Base-by-base conservation (phyloP, 2,113 vertebrate species). In the Tragelaphus buxtoni region DNA sequence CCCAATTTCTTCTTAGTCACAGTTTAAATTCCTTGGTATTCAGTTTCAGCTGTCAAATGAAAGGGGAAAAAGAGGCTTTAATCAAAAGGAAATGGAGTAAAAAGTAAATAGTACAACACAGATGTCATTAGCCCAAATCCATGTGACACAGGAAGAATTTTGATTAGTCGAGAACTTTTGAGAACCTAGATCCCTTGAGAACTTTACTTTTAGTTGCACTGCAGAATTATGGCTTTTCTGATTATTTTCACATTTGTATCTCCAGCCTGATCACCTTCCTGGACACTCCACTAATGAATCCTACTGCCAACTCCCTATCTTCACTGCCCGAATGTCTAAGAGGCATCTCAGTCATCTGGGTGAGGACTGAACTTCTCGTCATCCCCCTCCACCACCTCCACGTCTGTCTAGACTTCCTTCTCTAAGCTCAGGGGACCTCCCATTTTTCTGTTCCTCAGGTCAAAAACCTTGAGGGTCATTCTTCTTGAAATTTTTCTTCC, bases 391-490 rank as follows among this genome's bases (percentile, higher is more conserved):
- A 47, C 30, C 49, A 32, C 14, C 5, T 24, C 12, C n/a, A 5
- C 1, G 0, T 39, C 39, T 82, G 56, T 51, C 47, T 28, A 22
- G 2, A 22, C 56, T 74, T 96, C 69, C 82, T 74, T 49, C 51
- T 85, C 55, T 87, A 56, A 86, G 18, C 42, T 72, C 49, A 9
- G 51, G 39, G 47, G 6, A 17, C 65, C n/a, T 80, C 12, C 32
- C 26, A 4, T 51, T 83, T 90, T 94, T 91, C 72, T 88, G 79
- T 94, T 96, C 81, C 55, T 90, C 8, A 17, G 53, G 47, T 5
- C 18, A 11, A 42, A 63, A 42, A 18, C 5, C 76, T 30, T 14
- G 22, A 74, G 39, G 51, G 58, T 60, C 5, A 3, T 55, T 88
- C 7, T 55, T 77, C 42, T 32, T n/a, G 51, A 86, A 90, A 49